phyloP scores from a whole-genome alignment of 37 sponge, comb jelly and placozoan genomes.

The Mnemiopsis leidyi region DNA sequence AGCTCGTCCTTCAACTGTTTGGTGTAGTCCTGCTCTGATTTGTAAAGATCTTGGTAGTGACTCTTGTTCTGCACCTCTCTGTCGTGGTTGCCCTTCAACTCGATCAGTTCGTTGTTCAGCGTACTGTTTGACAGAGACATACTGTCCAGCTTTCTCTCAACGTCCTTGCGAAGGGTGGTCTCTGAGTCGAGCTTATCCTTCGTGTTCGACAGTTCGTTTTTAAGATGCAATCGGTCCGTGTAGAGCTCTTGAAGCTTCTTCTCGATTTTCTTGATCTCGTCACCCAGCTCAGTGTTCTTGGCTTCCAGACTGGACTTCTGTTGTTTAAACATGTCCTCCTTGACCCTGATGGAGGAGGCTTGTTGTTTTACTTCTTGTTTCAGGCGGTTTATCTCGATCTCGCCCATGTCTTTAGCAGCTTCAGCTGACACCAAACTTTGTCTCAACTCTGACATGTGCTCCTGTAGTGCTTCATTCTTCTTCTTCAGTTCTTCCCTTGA shows the following conservation, averaged over 20 bases:
- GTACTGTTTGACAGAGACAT: slow-evolving; percentile 1
- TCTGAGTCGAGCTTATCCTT: slow-evolving; percentile 50
- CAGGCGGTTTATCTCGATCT: slow-evolving; percentile 26
- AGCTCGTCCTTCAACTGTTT: slow-evolving; percentile 49
- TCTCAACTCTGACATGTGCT: slow-evolving; percentile 57
- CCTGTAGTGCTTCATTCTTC: slow-evolving; percentile 56
- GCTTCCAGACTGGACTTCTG: slow-evolving; percentile 42
- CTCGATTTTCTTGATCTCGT: slow-evolving; percentile 49
- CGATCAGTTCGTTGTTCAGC: slow-evolving; percentile 28
- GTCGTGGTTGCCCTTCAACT: slow-evolving; percentile 59
- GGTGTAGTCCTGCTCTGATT: slow-evolving; percentile 51
- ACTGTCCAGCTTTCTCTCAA: slow-evolving; percentile 41
- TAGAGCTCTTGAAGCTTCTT: slow-evolving; percentile 57
- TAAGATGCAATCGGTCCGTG: slow-evolving; percentile 43
- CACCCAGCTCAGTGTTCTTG: slow-evolving; percentile 20
- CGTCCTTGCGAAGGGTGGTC: not conserved
- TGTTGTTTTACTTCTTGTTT: slow-evolving; percentile 63
- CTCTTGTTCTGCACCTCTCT: slow-evolving; percentile 45
- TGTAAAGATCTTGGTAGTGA: slow-evolving; percentile 57
- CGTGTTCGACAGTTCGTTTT: slow-evolving; percentile 50
- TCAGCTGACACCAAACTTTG: slow-evolving; percentile 59
- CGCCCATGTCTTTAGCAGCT: slow-evolving; percentile 53
- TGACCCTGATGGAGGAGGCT: slow-evolving; percentile 57
- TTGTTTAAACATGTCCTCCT: slow-evolving; percentile 58
- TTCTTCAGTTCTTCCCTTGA: slow-evolving; percentile 35